Evolutionary conservation across 2,113 vertebrate genomes (phyloP), one percentile per base, ranked within the genome.

Genomic region (Mobula birostris): DNA sequence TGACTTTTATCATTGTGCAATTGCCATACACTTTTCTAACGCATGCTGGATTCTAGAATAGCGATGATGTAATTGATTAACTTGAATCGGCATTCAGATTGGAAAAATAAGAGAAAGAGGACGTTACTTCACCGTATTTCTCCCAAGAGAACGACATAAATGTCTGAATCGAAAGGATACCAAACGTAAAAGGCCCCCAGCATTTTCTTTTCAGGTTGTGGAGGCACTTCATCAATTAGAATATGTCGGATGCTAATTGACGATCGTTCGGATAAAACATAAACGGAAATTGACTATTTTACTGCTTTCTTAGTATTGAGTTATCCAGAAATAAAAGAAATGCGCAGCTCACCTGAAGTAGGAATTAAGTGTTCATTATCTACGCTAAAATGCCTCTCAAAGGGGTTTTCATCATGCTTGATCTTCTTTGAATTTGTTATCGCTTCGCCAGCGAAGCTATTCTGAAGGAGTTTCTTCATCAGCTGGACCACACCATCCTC

Each of bases 281-380:
- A 90, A n/a, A 63, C 63, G 4, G 48, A 17, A 87, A 88, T 5
- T 63, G 83, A 66, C 61, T 19, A 7, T 29, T 85, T 85, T 48
- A 58, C 15, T 17, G 48, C 8, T 85, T 85, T 9, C 56, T 85
- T 66, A 66, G 27, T 68, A 32, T 90, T 7, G 61, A 90, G 29
- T 90, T 90, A 90, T 29, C 56, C 29, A 87, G 56, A 4, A 85
- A 85, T 12, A 88, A 88, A 63, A n/a, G 24, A 48, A 56, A 32
- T 56, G 21, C 27, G 29, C 58, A 66, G 61, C 85, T 93, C 68
- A 93, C 90, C 90, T 93, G 90, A 48, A 48, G 36, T 68, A 27
- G 66, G 95, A 94, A 96, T 96, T 27, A 21, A 97, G 95, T 94
- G 95, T 96, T 0, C 96, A 96, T 78, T 96, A 92, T 68, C 95